Base-by-base conservation (phyloP, 2,888 invertebrate genomes). In the Tortricodes alternella region DNA sequence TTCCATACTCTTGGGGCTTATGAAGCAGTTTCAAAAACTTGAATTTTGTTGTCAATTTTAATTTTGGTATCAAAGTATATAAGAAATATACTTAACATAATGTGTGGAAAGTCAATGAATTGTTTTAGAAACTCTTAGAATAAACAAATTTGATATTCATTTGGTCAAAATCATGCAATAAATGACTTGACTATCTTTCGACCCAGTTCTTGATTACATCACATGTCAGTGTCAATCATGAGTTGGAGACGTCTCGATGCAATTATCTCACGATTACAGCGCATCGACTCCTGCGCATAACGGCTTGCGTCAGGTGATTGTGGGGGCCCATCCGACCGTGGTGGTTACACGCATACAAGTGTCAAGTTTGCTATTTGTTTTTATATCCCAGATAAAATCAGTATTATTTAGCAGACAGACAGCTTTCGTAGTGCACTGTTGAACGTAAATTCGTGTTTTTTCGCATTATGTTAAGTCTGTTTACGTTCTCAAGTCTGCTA, bases 141-240 rank as follows among this genome's bases (percentile, higher is more conserved):
- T n/a, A n/a, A n/a, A n/a, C n/a, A n/a, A 34, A 34, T 13, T 15
- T 15, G 34, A n/a, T n/a, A 34, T 4, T 13, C 2, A 15, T 7
- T 15, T 9, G n/a, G 13, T 37, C 48, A 27, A 27, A 46, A 32
- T 15, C n/a, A n/a, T n/a, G n/a, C n/a, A n/a, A n/a, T n/a, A n/a
- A n/a, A n/a, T n/a, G n/a, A n/a, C n/a, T n/a, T n/a, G 19, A 18
- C 44, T 32, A 51, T 52, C 41, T 46, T 35, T 27, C 48, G 53
- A 53, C 53, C 53, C 46, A 48, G 50, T 53, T 53, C 53, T 46
- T 16, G 35, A 56, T 63, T 63, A 60, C 63, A 60, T 63, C 46
- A 60, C 50, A 53, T 59, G 64, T 61, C 64, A 64, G 58, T 64
- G 62, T 61, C 64, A 61, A 60, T 62, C 55, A 58, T 7, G 18